Evolutionary conservation across 2,888 invertebrate species (phyloP).

Genomic region (Tricholauxania praeusta): DNA sequence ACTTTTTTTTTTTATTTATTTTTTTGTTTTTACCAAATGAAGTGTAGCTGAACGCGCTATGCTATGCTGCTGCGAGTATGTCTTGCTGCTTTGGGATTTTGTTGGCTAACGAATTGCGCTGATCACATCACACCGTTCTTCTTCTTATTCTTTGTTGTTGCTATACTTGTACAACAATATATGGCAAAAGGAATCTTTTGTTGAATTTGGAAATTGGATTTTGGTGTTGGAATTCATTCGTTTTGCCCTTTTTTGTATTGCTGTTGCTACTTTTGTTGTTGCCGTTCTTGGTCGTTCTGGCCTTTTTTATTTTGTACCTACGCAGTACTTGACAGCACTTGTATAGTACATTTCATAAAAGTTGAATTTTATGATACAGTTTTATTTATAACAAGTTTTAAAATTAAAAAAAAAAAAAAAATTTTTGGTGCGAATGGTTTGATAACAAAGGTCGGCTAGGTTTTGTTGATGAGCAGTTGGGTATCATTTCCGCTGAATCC

Average conservation of each 20-base stretch:
- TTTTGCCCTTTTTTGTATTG: conserved; percentile 32
- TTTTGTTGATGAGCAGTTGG: no score
- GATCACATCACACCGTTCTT: conserved; percentile 31
- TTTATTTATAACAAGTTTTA: no score
- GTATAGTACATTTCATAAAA: conserved; percentile 1
- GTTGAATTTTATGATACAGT: not conserved
- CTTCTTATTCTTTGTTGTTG: not conserved
- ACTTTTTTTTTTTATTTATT: not conserved
- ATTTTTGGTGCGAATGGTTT: no score
- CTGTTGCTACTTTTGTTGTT: conserved; percentile 19
- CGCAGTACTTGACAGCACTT: not conserved
- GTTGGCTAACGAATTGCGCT: conserved; percentile 23
- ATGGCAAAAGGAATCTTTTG: conserved; percentile 31
- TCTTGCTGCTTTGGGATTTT: conserved; percentile 1
- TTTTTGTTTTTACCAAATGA: not conserved
- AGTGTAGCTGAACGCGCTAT: conserved; percentile 9
- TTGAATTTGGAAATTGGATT: conserved; percentile 40
- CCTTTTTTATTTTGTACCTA: not conserved
- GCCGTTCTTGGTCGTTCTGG: conserved; percentile 21
- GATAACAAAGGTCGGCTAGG: no score
- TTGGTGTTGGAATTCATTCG: conserved; percentile 33
- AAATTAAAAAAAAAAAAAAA: no score
- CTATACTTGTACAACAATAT: not conserved
- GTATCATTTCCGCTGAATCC: no score
- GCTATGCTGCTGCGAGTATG: not conserved